These are phyloP conservation scores for Notarius quadriscutis DNA, from an alignment of 2,113 vertebrate species.

Conservation along the genomic window DNA sequence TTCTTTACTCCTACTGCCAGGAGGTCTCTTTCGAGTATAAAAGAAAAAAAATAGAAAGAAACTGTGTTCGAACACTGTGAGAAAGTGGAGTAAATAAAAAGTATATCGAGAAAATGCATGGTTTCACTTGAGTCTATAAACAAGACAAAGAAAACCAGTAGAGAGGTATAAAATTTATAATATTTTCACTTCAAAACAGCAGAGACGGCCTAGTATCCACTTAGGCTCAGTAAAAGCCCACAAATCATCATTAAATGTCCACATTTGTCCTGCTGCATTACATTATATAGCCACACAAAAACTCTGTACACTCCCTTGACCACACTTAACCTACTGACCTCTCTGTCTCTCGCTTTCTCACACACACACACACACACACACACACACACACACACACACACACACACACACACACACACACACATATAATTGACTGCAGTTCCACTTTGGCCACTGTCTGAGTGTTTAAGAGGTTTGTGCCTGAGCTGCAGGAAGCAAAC, in stretches of 20 bases:
- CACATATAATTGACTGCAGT: background rate
- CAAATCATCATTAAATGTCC: constrained; percentile 35
- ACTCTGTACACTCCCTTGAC: constrained; percentile 18
- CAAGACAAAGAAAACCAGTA: constrained; percentile 7
- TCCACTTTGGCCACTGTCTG: constrained; percentile 1
- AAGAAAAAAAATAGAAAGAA: background rate
- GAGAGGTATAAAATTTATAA: constrained; percentile 4
- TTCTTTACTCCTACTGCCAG: background rate
- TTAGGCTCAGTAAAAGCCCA: constrained; percentile 18
- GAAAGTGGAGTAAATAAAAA: background rate
- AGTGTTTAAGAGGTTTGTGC: constrained; percentile 10
- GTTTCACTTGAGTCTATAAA: constrained; percentile 16
- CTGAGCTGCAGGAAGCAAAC: background rate
- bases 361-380: background rate
- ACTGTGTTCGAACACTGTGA: background rate
- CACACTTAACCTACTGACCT: constrained; percentile 14
- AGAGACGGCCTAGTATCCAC: constrained; percentile 11
- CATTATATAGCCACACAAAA: constrained; percentile 17
- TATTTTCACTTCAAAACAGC: constrained; percentile 2
- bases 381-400: constrained; percentile 3
- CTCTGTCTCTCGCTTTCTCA: too few relatives aligned
- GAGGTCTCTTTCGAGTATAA: background rate
- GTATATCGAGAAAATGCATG: background rate
- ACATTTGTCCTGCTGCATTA: constrained; percentile 26
- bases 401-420: background rate